Base-by-base conservation (phyloP, 2,113 vertebrate species). In the Hyla sarda region DNA sequence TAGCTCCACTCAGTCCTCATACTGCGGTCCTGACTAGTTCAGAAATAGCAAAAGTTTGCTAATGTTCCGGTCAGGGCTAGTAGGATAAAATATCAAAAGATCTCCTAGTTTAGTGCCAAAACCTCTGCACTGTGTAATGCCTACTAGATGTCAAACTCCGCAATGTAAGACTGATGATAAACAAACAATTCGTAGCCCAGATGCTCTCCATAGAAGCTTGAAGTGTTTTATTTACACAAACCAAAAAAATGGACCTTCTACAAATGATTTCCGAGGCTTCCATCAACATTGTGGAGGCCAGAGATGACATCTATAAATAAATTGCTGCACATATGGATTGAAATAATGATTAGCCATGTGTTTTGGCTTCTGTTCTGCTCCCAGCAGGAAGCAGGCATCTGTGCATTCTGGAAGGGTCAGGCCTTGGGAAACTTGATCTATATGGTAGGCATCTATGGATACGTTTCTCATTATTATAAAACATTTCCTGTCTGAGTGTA, bases 341-440 rank as follows among this genome's bases (percentile, higher is more conserved):
- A 58, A 73, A 80, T 81, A 86, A 86, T 72, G 45, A 80, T 81
- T 78, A 80, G 76, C 76, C 84, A 86, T 78, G 56, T 79, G 65
- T 81, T 86, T 80, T 86, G 84, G 84, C 76, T 86, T 86, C 84
- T 86, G 76, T 86, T 80, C 76, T 81, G 77, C 76, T 72, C 65
- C 84, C 54, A 72, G 58, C 84, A 86, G 48, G 65, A 86, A 81
- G 28, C 76, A 45, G 76, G 50, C 76, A 72, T 86, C 47, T 69
- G 74, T 80, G 48, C 13, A 23, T 10, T 74, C 54, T 30, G 60
- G 54, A 62, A 47, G 71, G 52, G 52, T 45, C 71, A 41, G 21
- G 32, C 37, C 54, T 58, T 25, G 34, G 30, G 71, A 84, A 75
- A 47, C 28, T 10, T 32, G 19, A 83, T 41, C 82, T 73, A 47